Percentiles rank a stretch among this genome's conserved stretches.
Conservation (phyloP, 2,888 invertebrate genomes). For the Arctia plantaginis region DNA sequence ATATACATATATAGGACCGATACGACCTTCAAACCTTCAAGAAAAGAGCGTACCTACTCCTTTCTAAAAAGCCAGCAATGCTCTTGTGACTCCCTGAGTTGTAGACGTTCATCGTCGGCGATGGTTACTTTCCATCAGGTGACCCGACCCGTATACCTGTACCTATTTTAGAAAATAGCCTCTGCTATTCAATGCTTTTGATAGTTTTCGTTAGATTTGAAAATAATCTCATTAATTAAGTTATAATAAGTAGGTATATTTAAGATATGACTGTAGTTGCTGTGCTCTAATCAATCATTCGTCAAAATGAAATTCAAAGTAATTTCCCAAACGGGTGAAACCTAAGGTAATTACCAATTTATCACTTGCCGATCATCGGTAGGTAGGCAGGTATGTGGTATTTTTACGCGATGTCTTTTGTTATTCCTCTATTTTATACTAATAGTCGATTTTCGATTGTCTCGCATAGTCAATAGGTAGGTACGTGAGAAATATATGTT, state of each 20-base stretch:
- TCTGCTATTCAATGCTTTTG: not conserved
- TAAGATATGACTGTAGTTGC: not conserved
- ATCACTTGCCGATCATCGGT: not conserved
- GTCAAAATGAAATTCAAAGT: not conserved
- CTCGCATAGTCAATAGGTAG: not conserved
- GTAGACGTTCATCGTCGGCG: too few relatives aligned
- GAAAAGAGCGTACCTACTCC: too few relatives aligned
- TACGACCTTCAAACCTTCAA: too few relatives aligned
- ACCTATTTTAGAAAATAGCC: too few relatives aligned
- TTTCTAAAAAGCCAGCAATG: too few relatives aligned
- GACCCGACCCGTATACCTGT: too few relatives aligned
- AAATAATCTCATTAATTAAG: not conserved
- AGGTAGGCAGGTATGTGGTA: not conserved
- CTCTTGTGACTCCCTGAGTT: too few relatives aligned
- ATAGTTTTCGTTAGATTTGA: not conserved
- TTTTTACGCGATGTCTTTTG: not conserved
- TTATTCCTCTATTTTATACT: not conserved
- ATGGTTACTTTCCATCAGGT: too few relatives aligned
- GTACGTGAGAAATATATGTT: too few relatives aligned
- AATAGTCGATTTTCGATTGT: not conserved
- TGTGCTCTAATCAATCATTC: not conserved
- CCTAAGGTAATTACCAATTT: not conserved
- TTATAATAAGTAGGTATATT: not conserved
- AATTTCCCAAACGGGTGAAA: slow-evolving; percentile 3
- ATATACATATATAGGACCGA: too few relatives aligned